Conservation (phyloP, 2,797 vertebrate species). For the Mus caroli region DNA sequence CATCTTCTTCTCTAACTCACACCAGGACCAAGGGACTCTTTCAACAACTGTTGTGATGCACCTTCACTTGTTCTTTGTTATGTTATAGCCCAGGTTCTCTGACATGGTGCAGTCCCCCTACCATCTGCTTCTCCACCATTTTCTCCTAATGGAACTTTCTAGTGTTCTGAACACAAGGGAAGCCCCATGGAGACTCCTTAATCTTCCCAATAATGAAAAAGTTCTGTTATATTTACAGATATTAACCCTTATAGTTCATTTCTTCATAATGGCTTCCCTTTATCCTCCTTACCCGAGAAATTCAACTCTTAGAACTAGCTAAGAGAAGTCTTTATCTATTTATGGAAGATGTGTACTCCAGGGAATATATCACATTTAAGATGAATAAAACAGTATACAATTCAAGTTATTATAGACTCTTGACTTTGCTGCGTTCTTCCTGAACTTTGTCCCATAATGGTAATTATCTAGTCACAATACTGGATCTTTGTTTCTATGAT, state of each 20-base stretch:
- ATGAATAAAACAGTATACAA: conserved; percentile 2
- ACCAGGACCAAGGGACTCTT: background rate
- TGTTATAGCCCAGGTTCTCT: background rate
- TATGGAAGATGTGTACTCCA: conserved; percentile 14
- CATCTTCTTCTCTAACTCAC: background rate
- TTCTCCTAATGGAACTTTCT: background rate
- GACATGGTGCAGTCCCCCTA: background rate
- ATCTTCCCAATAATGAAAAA: background rate
- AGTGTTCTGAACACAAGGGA: background rate
- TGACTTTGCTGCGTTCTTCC: conserved; percentile 3
- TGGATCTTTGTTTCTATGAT: conserved; percentile 19
- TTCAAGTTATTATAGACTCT: conserved; percentile 12
- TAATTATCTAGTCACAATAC: conserved; percentile 30
- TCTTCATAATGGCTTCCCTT: conserved; percentile 7
- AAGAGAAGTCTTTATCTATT: conserved; percentile 40
- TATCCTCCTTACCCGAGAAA: background rate
- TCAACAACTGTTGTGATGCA: background rate
- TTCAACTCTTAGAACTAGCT: background rate
- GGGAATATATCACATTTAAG: conserved; percentile 41
- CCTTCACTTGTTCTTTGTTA: background rate
- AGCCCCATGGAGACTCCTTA: background rate
- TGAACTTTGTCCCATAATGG: background rate
- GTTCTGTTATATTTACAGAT: background rate
- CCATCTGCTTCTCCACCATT: background rate
- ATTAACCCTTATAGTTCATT: background rate